These are phyloP conservation scores for Drosophila parvula DNA, from an alignment of 1,140 invertebrate species.

Conservation along the genomic window DNA sequence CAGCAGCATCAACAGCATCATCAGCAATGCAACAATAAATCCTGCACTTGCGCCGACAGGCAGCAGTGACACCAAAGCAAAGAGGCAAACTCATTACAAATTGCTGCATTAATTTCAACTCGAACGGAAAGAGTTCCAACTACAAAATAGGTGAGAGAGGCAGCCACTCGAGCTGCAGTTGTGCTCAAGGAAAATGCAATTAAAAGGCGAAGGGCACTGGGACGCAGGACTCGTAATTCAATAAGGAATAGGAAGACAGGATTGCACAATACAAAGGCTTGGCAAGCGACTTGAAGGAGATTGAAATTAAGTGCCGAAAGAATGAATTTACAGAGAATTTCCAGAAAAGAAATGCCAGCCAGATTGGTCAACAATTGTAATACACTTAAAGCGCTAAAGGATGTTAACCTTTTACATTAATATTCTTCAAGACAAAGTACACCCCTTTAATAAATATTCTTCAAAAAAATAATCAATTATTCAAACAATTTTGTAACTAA, in stretches of 20 bases:
- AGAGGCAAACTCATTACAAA: slow-evolving; percentile 78
- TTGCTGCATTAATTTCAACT: slow-evolving; percentile 81
- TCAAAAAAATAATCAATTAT: no score
- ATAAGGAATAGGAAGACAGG: slow-evolving; percentile 60
- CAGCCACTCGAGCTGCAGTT: slow-evolving; percentile 65
- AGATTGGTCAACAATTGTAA: background rate
- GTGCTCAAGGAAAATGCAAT: slow-evolving; percentile 72
- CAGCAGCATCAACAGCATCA: slow-evolving; percentile 15
- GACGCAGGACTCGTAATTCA: slow-evolving; percentile 61
- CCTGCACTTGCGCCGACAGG: slow-evolving; percentile 47
- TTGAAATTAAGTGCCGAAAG: slow-evolving; percentile 72
- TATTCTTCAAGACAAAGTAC: no score
- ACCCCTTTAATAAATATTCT: background rate
- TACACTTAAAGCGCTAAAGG: background rate
- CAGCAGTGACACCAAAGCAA: slow-evolving; percentile 39
- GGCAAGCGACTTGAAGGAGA: slow-evolving; percentile 43
- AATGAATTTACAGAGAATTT: slow-evolving; percentile 28
- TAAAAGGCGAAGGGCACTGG: slow-evolving; percentile 61
- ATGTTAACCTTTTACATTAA: background rate
- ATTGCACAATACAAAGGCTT: slow-evolving; percentile 63
- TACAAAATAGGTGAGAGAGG: slow-evolving; percentile 17
- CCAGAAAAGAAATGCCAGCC: slow-evolving; percentile 3
- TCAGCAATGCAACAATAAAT: slow-evolving; percentile 71
- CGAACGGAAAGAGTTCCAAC: slow-evolving; percentile 35
- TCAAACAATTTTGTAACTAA: background rate